Evolutionary conservation across 2,797 vertebrate genomes (phyloP), one percentile per base, ranked within the genome.

Genomic region (Anguilla megastoma): DNA sequence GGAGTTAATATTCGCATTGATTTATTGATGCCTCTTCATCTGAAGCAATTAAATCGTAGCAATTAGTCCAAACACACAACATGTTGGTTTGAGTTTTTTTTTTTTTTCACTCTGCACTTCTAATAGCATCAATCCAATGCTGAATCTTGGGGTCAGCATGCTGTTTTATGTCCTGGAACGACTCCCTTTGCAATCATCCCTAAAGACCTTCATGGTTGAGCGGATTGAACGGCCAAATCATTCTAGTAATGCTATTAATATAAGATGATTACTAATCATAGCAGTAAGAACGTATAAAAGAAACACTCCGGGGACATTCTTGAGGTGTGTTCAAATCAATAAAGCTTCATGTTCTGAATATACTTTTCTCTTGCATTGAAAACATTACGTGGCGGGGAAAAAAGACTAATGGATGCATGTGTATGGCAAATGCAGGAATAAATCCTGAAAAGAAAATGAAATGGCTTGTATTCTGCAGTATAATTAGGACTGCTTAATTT

Each of bases 1-100:
- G 89, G 93, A 94, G 93, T 96, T 96, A 94, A 95, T 95, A 94
- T 95, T 90, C 91, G 86, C 94, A 95, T 96, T 96, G 95, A 96
- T 96, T 95, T 96, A 96, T 96, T 86, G 94, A 95, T 93, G 88
- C 91, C 88, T 90, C 91, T 91, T 93, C 92, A 90, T 90, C 94
- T 95, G 94, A 96, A 95, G 91, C 91, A 91, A 95, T 95, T 95
- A 95, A 93, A 92, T 90, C 66, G 88, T 92, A 91, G 94, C 93
- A 93, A 96, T 96, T 95, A 94, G 92, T 89, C 87, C 91, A 86
- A 86, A 27, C 92, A 91, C 91, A 91, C 89, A 95, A 95, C 95
- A 94, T 92, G 79, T 82, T 50, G 90, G 89, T 79, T 69, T 91
- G 87, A 90, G 90, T 91, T 24, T 50, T 50, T 69, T 69, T n/a